phyloP scores from a whole-genome alignment of 2,113 vertebrate genomes.

The Maccullochella peelii region DNA sequence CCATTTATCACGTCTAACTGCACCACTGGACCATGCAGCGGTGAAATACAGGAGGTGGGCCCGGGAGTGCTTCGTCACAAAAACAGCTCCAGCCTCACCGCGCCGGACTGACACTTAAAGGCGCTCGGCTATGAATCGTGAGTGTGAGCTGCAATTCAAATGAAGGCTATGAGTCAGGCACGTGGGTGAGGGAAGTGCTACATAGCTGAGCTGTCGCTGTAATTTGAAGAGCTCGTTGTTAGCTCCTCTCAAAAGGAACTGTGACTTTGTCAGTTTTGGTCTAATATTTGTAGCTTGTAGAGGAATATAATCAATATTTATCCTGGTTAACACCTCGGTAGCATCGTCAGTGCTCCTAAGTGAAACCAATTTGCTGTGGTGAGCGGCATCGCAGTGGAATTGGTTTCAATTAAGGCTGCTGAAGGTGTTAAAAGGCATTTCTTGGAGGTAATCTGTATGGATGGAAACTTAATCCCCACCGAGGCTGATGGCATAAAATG shows the following conservation, averaged over 20 bases:
- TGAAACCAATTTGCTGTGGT: slow-evolving; percentile 33
- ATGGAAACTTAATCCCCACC: slow-evolving; percentile 10
- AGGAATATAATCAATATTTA: neutral
- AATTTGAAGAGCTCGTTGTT: neutral
- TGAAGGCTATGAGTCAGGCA: slow-evolving; percentile 23
- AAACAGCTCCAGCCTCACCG: slow-evolving; percentile 36
- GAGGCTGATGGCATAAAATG: neutral
- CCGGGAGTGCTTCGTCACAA: slow-evolving; percentile 55
- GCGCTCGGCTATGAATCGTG: neutral
- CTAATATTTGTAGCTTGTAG: neutral
- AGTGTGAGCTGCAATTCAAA: slow-evolving; percentile 8
- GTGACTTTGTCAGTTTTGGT: slow-evolving; percentile 10
- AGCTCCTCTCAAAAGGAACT: neutral
- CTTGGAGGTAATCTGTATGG: neutral
- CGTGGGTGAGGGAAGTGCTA: slow-evolving; percentile 7
- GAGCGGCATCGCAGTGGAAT: neutral
- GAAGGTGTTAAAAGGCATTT: neutral
- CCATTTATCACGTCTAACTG: slow-evolving; percentile 72
- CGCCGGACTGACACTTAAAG: slow-evolving; percentile 8
- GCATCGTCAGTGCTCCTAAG: neutral
- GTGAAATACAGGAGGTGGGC: slow-evolving; percentile 62
- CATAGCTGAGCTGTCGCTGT: neutral
- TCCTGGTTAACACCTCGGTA: neutral
- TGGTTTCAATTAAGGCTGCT: slow-evolving; percentile 33
- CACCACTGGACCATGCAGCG: slow-evolving; percentile 51